These are phyloP conservation scores for Heliconius eleuchia DNA, from an alignment of 1,140 invertebrate species.

Conservation along the genomic window DNA sequence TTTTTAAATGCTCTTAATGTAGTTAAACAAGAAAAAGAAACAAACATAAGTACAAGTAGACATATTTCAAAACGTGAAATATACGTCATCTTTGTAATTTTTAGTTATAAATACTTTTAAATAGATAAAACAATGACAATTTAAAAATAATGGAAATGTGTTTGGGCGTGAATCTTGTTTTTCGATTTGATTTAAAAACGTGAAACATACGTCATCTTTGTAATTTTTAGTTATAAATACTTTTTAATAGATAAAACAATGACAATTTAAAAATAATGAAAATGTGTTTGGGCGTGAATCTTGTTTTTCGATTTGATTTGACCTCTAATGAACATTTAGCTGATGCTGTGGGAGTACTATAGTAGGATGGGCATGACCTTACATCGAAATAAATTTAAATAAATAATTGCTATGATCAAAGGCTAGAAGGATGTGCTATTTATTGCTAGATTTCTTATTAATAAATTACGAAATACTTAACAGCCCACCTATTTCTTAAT, in stretches of 20 bases:
- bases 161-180: not conserved
- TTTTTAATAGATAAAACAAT: too few species aligned
- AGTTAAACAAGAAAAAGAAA: not conserved
- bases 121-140: not conserved
- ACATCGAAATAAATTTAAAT: not conserved
- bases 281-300: not conserved
- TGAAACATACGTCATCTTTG: too few species aligned
- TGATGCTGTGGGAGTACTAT: constrained; percentile 11
- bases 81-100: too few species aligned
- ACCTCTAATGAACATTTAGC: constrained; percentile 15
- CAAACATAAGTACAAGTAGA: not conserved
- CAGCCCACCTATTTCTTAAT: not conserved
- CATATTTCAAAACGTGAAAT: not conserved
- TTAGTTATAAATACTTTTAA: too few species aligned
- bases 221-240: too few species aligned
- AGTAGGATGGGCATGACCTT: constrained; percentile 21
- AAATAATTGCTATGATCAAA: not conserved
- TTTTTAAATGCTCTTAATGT: not conserved
- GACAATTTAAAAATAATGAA: not conserved
- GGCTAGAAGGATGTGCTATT: not conserved
- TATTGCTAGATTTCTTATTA: not conserved
- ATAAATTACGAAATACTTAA: not conserved
- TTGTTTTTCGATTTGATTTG: not conserved
- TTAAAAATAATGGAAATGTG: not conserved
- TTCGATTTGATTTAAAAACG: not conserved